Conservation (phyloP, 2,888 invertebrate species). For the Diogma glabrata region DNA sequence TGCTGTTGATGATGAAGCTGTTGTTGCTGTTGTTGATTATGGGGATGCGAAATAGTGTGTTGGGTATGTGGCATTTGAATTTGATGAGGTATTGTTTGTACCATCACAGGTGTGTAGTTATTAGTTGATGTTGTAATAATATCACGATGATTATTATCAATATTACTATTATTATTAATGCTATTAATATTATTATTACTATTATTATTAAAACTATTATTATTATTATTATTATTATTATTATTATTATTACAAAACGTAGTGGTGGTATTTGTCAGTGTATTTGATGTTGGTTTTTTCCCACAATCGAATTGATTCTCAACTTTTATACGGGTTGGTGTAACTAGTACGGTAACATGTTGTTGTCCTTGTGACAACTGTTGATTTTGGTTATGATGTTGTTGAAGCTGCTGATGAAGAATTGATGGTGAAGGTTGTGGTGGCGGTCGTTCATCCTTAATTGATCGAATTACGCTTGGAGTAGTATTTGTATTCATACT, state of each 20-base stretch:
- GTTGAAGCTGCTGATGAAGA: slow-evolving; percentile 24
- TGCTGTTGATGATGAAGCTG: slow-evolving; percentile 27
- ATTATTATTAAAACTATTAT: slow-evolving; percentile 28
- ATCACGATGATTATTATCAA: slow-evolving; percentile 22
- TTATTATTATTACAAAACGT: slow-evolving; percentile 23
- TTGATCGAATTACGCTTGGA: slow-evolving; percentile 34
- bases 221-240: slow-evolving; percentile 22
- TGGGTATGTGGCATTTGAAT: slow-evolving; percentile 30
- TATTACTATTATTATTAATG: slow-evolving; percentile 31
- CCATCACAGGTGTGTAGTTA: slow-evolving; percentile 6
- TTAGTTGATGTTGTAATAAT: slow-evolving; percentile 24
- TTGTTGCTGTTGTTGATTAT: slow-evolving; percentile 24
- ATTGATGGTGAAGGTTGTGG: slow-evolving; percentile 21
- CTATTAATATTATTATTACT: slow-evolving; percentile 31
- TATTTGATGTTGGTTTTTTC: slow-evolving; percentile 19
- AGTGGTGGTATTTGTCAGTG: slow-evolving; percentile 10
- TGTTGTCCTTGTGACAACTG: slow-evolving; percentile 29
- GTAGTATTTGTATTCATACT: slow-evolving; percentile 13
- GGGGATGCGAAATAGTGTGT: slow-evolving; percentile 24
- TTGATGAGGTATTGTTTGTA: slow-evolving; percentile 31
- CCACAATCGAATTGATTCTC: slow-evolving; percentile 27
- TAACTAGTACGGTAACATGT: slow-evolving; percentile 40
- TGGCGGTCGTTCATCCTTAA: slow-evolving; percentile 32
- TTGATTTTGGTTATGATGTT: slow-evolving; percentile 19
- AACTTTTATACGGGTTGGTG: slow-evolving; percentile 39